Conservation (phyloP, 2,113 vertebrate species). For the Ploceus nigricollis region DNA sequence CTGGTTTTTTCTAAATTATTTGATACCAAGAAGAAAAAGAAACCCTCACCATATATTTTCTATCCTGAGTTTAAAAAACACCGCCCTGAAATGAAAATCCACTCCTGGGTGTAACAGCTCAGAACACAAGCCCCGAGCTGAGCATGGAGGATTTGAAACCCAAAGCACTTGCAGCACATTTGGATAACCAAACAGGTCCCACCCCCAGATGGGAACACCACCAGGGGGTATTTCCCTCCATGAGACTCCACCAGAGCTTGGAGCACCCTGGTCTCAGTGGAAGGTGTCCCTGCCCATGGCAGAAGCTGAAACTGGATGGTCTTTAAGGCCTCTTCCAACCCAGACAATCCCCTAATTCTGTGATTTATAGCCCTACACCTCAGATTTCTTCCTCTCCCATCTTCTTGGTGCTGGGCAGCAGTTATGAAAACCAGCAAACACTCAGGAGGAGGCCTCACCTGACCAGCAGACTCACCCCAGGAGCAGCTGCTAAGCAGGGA, state of each 20-base stretch:
- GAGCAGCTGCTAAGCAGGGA: background rate
- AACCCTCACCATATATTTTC: fast-evolving
- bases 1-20: background rate
- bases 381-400: background rate
- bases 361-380: background rate
- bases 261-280: background rate
- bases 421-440: background rate
- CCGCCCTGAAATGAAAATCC: background rate
- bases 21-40: background rate
- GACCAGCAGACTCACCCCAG: background rate
- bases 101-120: background rate
- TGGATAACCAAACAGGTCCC: background rate
- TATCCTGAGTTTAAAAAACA: background rate
- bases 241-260: background rate
- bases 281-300: background rate
- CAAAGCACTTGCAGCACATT: background rate
- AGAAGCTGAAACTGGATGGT: background rate
- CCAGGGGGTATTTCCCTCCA: background rate
- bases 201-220: background rate
- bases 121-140: background rate
- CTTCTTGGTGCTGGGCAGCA: background rate
- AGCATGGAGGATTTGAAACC: background rate
- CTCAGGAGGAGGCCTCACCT: background rate
- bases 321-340: background rate
- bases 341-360: background rate